Evolutionary conservation across 1,140 invertebrate species (phyloP).

Genomic region (Drosophila dunni): DNA sequence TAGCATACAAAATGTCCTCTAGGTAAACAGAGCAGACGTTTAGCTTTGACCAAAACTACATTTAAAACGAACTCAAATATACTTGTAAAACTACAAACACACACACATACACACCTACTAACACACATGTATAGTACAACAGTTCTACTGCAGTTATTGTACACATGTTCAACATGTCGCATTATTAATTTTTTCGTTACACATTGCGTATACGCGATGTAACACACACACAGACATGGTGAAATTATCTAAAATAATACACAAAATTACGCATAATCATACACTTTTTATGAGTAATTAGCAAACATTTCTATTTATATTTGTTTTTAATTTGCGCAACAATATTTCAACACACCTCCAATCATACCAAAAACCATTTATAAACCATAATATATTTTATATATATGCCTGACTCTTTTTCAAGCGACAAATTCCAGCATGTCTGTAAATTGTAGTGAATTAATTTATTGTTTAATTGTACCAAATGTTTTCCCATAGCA

Average conservation of each 20-base stretch:
- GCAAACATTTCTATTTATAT: slow-evolving; percentile 31
- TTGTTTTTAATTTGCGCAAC: slow-evolving; percentile 34
- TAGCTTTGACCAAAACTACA: slow-evolving; percentile 20
- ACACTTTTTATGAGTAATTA: slow-evolving; percentile 42
- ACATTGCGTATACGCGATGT: slow-evolving; percentile 30
- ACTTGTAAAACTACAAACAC: slow-evolving; percentile 31
- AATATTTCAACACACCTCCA: slow-evolving; percentile 30
- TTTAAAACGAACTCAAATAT: slow-evolving; percentile 34
- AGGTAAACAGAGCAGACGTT: slow-evolving; percentile 58
- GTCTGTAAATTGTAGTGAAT: slow-evolving; percentile 15
- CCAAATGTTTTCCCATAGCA: not conserved
- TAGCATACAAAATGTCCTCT: slow-evolving; percentile 43
- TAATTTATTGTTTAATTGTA: slow-evolving; percentile 15
- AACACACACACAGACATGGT: slow-evolving; percentile 23
- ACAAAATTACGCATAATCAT: slow-evolving; percentile 54
- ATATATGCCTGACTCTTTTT: slow-evolving; percentile 3
- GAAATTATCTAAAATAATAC: slow-evolving; percentile 44
- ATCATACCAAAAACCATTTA: slow-evolving; percentile 21
- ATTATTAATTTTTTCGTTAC: slow-evolving; percentile 45
- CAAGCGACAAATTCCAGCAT: slow-evolving; percentile 9
- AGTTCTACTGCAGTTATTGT: slow-evolving; percentile 33
- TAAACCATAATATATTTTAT: not conserved
- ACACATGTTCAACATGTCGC: slow-evolving; percentile 52
- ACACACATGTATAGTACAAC: slow-evolving; percentile 14
- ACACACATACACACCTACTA: slow-evolving; percentile 2